A percentile compares a stretch with the other conserved stretches of the same genome.
These are phyloP conservation scores for Pituophis catenifer DNA, from an alignment of 2,113 vertebrate genomes.

Conservation along the genomic window DNA sequence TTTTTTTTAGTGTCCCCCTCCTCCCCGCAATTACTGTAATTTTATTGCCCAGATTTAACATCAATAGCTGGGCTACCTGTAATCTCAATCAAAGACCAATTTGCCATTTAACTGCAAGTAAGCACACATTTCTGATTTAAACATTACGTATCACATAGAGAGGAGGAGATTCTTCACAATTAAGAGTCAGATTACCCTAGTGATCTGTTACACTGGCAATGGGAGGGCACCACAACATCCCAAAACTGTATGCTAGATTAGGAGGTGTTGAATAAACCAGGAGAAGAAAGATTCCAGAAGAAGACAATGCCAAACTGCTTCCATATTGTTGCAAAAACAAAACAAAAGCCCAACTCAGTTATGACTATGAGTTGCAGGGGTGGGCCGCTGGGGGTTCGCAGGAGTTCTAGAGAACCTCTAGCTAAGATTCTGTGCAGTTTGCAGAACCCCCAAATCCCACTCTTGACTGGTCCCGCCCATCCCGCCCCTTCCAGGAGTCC, in stretches of 20 bases:
- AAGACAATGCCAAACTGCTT: neutral
- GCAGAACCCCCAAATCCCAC: too few relatives aligned
- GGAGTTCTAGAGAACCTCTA: too few relatives aligned
- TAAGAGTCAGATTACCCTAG: neutral
- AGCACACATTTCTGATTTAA: neutral
- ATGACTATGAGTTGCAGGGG: neutral
- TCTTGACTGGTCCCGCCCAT: too few relatives aligned
- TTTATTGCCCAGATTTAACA: neutral
- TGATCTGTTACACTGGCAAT: neutral
- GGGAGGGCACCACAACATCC: neutral
- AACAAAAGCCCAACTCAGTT: neutral
- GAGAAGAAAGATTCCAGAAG: neutral
- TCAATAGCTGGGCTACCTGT: neutral
- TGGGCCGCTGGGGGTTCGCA: too few relatives aligned
- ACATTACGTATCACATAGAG: neutral
- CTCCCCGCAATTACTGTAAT: neutral
- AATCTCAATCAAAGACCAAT: neutral
- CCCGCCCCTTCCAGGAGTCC: too few relatives aligned
- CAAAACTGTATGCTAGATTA: neutral
- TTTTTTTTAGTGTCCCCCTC: neutral
- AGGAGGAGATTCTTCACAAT: neutral
- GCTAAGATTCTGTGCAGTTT: too few relatives aligned
- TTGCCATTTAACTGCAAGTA: neutral
- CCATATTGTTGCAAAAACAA: neutral
- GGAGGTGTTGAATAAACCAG: neutral